phyloP scores from a whole-genome alignment of 2,113 vertebrate genomes.

The Campylorhamphus procurvoides region DNA sequence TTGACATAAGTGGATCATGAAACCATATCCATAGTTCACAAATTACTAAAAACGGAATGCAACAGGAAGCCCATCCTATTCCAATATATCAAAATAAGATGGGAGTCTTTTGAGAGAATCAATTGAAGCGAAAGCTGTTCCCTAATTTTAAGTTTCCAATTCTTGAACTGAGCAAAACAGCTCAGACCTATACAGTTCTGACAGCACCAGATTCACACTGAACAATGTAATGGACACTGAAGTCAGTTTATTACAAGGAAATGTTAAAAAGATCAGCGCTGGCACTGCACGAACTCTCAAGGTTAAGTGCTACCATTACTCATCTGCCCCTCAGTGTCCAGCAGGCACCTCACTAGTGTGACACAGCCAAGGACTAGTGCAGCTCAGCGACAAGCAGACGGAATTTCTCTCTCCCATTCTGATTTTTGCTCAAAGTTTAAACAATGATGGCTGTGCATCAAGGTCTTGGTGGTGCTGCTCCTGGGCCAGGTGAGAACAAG shows the following conservation, averaged over 20 bases:
- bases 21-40: not conserved
- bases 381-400: not conserved
- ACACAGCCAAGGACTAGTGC: not conserved
- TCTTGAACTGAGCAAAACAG: not conserved
- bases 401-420: not conserved
- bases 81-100: not conserved
- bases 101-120: not conserved
- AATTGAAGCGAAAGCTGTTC: not conserved
- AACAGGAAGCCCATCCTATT: not conserved
- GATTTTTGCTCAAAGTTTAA: not conserved
- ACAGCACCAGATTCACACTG: not conserved
- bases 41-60: not conserved
- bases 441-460: fast-evolving
- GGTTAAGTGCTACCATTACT: not conserved
- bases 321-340: not conserved
- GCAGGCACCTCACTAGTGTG: not conserved
- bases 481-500: not conserved
- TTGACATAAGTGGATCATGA: not conserved
- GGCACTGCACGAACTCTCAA: not conserved
- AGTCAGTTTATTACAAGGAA: not conserved
- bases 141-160: not conserved
- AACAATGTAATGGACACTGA: not conserved
- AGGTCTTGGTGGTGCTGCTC: not conserved
- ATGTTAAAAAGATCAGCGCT: not conserved
- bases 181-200: not conserved